Conservation (phyloP, 2,888 invertebrate genomes). For the Cephus sareptanus region DNA sequence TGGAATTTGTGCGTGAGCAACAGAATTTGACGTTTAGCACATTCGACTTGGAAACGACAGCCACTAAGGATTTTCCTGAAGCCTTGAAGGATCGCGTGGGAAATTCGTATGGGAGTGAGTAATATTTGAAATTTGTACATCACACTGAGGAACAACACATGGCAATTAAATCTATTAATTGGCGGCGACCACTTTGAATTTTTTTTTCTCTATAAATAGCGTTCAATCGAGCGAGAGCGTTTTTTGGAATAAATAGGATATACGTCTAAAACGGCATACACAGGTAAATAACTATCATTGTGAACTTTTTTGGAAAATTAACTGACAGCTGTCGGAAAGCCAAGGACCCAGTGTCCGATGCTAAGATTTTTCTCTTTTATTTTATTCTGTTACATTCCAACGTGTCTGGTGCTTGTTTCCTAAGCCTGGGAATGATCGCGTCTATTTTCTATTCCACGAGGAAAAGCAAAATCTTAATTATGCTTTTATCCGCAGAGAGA, state of each 20-base stretch:
- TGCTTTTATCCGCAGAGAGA: no score
- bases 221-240: not conserved
- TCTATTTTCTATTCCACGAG: no score
- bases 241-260: not conserved
- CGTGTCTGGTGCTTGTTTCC: no score
- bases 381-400: no score
- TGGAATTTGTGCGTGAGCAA: slow-evolving; percentile 69
- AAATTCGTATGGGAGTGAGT: slow-evolving; percentile 71
- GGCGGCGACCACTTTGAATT: not conserved
- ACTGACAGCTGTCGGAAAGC: no score
- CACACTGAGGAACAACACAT: not conserved
- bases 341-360: no score
- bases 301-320: no score
- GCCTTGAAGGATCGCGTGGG: slow-evolving; percentile 68
- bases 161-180: slow-evolving; percentile 17
- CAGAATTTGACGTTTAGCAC: slow-evolving; percentile 67
- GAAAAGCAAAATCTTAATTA: no score
- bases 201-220: not conserved
- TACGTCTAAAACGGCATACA: no score
- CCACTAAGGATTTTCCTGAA: slow-evolving; percentile 50
- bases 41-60: slow-evolving; percentile 71
- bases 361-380: no score
- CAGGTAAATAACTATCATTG: no score
- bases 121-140: not conserved
- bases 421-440: no score